phyloP scores from a whole-genome alignment of 2,888 invertebrate genomes.

The Apodemia mormo region DNA sequence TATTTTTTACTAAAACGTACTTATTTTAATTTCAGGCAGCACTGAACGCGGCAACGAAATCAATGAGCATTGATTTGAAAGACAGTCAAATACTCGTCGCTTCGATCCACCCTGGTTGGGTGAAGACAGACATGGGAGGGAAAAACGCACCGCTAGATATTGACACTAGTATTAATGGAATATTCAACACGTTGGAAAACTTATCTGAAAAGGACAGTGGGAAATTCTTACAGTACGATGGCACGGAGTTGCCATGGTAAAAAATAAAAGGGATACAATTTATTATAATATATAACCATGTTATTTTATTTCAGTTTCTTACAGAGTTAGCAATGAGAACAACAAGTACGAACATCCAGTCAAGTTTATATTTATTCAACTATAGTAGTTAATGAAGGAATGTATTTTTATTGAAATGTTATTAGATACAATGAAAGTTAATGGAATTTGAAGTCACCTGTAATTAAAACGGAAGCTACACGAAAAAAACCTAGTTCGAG shows the following conservation, averaged over 20 bases:
- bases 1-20: too few relatives aligned
- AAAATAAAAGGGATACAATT: background rate
- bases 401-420: too few relatives aligned
- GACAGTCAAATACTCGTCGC: constrained; percentile 88
- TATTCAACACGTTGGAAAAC: constrained; percentile 84
- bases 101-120: constrained; percentile 94
- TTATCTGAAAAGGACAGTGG: constrained; percentile 87
- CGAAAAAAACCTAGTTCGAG: too few relatives aligned
- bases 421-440: too few relatives aligned
- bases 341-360: too few relatives aligned
- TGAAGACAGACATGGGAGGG: constrained; percentile 95
- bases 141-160: constrained; percentile 88
- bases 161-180: constrained; percentile 83
- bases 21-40: constrained; percentile 84
- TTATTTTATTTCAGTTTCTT: too few relatives aligned
- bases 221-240: constrained; percentile 89
- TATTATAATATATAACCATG: too few relatives aligned
- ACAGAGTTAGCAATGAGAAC: too few relatives aligned
- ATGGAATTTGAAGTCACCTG: too few relatives aligned
- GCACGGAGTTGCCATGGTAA: constrained; percentile 88
- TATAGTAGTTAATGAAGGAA: too few relatives aligned
- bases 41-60: constrained; percentile 92
- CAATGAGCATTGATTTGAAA: constrained; percentile 90
- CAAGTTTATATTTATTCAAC: too few relatives aligned
- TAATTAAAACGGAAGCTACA: too few relatives aligned